Base-by-base conservation (phyloP, 1,140 invertebrate genomes). In the Leptopilina clavipes region DNA sequence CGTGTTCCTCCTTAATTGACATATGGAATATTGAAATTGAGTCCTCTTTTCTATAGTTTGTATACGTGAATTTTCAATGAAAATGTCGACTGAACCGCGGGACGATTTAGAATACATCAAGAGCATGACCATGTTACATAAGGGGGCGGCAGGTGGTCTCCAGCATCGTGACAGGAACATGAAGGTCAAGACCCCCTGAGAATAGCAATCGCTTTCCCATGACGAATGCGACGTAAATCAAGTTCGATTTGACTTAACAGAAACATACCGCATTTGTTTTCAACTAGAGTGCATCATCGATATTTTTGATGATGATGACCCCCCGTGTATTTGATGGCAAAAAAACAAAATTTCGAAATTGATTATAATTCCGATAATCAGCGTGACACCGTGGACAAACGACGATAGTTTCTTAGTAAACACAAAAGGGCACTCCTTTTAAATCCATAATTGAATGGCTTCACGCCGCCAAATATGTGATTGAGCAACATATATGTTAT, bases 111-210 rank as follows among this genome's bases (percentile, higher is more conserved):
- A 19, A 54, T 59, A 59, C 19, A 22, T 59, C 19, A 25, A 22
- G 19, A 59, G 19, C 56, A 59, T 59, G 56, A 59, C 18, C 56
- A 59, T 25, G 19, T 59, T 59, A 59, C 56, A 59, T 59, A 59
- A 59, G 56, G 25, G 25, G 25, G 8, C 19, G 19, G 56, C 56
- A 59, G 56, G 56, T 59, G 56, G 56, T 59, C 56, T 19, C 56
- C 19, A 59, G 11, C 19, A 25, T 22, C 56, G 56, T 59, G 56
- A 59, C 56, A 59, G 7, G 1, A 18, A 59, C 56, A 59, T 59
- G 56, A 59, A 59, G 56, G 56, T 59, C 22, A 59, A 59, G 56
- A 59, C 56, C 56, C 56, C 56, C 56, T 59, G 56, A 59, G 56
- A 59, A 59, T 59, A 59, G 56, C 22, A 59, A 59, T 59, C 56